Base-by-base conservation (phyloP, 1,140 invertebrate species). In the Drosophila chauvacae region DNA sequence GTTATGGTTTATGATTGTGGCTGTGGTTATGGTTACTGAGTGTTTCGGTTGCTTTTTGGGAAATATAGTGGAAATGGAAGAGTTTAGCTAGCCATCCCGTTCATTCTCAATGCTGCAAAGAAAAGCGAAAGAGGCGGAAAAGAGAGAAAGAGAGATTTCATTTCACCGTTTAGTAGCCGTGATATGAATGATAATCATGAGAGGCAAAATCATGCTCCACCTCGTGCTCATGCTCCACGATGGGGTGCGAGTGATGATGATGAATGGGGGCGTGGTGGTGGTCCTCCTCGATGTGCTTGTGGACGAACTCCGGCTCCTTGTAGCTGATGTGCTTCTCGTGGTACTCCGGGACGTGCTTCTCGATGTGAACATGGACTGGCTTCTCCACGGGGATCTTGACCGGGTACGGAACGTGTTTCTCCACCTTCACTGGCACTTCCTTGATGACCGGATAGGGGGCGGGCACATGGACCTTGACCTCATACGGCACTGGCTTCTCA, bases 391-490 rank as follows among this genome's bases (percentile, higher is more conserved):
- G 93, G 16, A 94, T 93, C 77, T 95, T 94, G 20, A 94, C 94
- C 42, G 93, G 91, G 77, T 94, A 94, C 26, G 94, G 94, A 39
- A 94, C 93, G 44, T 93, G 93, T 77, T 94, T 94, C 72, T 94
- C 94, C 3, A 95, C 93, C 47, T 94, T 94, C 4, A 91, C 90
- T 39, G 91, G 92, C 35, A 92, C 82, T 63, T 94, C 93, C 76
- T 95, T 95, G 80, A 92, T 80, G 70, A 92, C 91, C 16, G 91
- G 91, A 70, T 94, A 95, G 7, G 94, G 94, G 7, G 93, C 93
- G 66, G 94, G 94, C 37, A 94, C 93, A 69, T 92, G 94, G 4
- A 95, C 93, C 78, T 95, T 95, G 10, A 95, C 94, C 66, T 91
- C 93, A 69, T 94, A 94, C 14, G 94, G 94, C 74, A 94, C 94